Evolutionary conservation across 2,888 invertebrate genomes (phyloP).

Genomic region (Tachina fera): DNA sequence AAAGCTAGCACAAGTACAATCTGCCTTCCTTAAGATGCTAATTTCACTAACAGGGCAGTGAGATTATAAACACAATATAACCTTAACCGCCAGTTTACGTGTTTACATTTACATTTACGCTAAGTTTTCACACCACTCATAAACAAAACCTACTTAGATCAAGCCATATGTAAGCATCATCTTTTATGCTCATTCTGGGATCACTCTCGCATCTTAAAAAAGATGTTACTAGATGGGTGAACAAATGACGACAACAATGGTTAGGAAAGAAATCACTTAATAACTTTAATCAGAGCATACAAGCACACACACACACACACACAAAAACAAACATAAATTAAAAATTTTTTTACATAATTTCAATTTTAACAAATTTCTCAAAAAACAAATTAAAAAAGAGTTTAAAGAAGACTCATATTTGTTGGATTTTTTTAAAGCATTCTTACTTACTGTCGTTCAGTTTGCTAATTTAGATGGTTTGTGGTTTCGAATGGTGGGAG

Average conservation of each 20-base stretch:
- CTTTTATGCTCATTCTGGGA: neutral
- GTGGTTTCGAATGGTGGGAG: constrained; percentile 55
- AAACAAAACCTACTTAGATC: too few species aligned
- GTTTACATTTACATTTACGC: too few species aligned
- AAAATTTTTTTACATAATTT: constrained; percentile 41
- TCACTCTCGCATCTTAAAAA: neutral
- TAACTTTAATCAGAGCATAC: constrained; percentile 69
- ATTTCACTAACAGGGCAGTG: too few species aligned
- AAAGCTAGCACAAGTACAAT: too few species aligned
- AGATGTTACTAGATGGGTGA: constrained; percentile 10
- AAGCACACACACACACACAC: constrained; percentile 25
- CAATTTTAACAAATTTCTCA: constrained; percentile 49
- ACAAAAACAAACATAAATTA: neutral
- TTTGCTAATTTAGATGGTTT: constrained; percentile 8
- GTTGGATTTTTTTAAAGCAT: neutral
- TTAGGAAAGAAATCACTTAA: constrained; percentile 50
- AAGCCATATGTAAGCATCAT: neutral
- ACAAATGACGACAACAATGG: constrained; percentile 53
- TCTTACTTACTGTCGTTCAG: constrained; percentile 19
- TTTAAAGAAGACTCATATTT: constrained; percentile 39
- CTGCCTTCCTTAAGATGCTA: too few species aligned
- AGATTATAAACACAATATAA: too few species aligned
- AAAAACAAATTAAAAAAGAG: constrained; percentile 41
- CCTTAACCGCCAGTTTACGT: too few species aligned
- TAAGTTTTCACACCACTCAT: too few species aligned